Evolutionary conservation across 2,797 vertebrate species (phyloP).

Genomic region (Microchirus variegatus): DNA sequence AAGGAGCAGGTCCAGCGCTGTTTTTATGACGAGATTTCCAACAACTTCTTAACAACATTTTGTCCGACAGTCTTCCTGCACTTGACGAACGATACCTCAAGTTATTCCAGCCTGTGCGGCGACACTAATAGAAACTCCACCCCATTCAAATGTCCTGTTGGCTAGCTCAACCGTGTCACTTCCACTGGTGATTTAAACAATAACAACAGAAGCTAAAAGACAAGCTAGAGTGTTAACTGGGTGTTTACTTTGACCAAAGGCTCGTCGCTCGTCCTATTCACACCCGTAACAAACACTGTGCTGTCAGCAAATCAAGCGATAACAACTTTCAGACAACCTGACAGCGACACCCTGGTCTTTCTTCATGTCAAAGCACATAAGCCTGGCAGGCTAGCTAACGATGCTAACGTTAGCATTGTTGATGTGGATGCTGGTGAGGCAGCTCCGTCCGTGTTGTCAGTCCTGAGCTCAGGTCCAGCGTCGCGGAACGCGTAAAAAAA

Average conservation of each 20-base stretch:
- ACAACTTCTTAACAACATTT: conserved; percentile 63
- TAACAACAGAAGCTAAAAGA: conserved; percentile 16
- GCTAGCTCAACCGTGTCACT: conserved; percentile 12
- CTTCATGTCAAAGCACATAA: background rate
- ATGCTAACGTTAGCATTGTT: conserved; percentile 49
- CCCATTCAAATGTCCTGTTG: conserved; percentile 41
- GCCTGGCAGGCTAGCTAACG: conserved; percentile 13
- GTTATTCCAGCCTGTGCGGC: conserved; percentile 16
- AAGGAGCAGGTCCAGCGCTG: conserved; percentile 15
- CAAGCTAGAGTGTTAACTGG: background rate
- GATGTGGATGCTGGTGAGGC: conserved; percentile 4
- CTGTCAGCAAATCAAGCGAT: background rate
- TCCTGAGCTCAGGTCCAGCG: background rate
- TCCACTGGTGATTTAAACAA: conserved; percentile 16
- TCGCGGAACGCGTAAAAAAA: background rate
- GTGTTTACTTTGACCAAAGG: conserved; percentile 6
- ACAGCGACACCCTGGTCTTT: background rate
- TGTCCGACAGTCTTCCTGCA: conserved; percentile 30
- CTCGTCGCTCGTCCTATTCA: background rate
- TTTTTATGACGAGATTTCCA: conserved; percentile 80
- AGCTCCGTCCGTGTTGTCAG: conserved; percentile 29
- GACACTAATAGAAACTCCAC: conserved; percentile 35
- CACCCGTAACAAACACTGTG: background rate
- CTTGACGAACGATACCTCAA: background rate
- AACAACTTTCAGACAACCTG: conserved; percentile 1